A percentile compares a stretch with the other conserved stretches of the same genome.
These are phyloP conservation scores for Horisme vitalbata DNA, from an alignment of 2,888 invertebrate species.

Conservation along the genomic window DNA sequence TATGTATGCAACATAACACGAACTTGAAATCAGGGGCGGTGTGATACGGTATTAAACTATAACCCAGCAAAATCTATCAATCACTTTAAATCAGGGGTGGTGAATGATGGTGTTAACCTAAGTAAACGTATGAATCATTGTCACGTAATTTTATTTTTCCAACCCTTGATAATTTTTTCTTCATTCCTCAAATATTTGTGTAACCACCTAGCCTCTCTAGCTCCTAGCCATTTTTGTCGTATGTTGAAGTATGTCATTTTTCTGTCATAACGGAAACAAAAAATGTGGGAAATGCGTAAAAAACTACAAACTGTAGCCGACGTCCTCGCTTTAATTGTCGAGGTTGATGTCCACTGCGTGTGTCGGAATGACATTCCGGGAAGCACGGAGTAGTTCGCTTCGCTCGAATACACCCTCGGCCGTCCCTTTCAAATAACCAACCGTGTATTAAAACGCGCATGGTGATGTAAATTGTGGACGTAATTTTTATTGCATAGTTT, in stretches of 20 bases:
- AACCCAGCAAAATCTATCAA: too few species aligned
- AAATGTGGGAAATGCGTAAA: constrained; percentile 17
- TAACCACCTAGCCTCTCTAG: not conserved
- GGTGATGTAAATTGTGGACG: constrained; percentile 4
- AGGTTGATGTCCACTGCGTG: constrained; percentile 37
- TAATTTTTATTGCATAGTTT: not conserved
- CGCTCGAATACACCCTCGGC: constrained; percentile 43
- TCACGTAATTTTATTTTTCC: too few species aligned
- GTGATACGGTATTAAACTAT: too few species aligned
- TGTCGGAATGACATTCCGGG: constrained; percentile 57
- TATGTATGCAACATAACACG: too few species aligned
- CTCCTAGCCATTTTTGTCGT: not conserved
- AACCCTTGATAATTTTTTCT: too few species aligned
- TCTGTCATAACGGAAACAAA: too few species aligned
- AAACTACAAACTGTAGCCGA: constrained; percentile 22
- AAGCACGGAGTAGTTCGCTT: constrained; percentile 49
- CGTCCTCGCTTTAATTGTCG: constrained; percentile 26
- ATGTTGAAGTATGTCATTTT: too few species aligned
- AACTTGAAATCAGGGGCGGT: too few species aligned
- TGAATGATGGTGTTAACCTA: too few species aligned
- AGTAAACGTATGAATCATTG: too few species aligned
- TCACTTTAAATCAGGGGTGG: too few species aligned
- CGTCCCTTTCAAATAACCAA: constrained; percentile 10
- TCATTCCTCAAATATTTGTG: not conserved
- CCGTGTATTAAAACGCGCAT: not conserved